Conservation (phyloP, 2,113 vertebrate genomes). For the Ranitomeya variabilis region DNA sequence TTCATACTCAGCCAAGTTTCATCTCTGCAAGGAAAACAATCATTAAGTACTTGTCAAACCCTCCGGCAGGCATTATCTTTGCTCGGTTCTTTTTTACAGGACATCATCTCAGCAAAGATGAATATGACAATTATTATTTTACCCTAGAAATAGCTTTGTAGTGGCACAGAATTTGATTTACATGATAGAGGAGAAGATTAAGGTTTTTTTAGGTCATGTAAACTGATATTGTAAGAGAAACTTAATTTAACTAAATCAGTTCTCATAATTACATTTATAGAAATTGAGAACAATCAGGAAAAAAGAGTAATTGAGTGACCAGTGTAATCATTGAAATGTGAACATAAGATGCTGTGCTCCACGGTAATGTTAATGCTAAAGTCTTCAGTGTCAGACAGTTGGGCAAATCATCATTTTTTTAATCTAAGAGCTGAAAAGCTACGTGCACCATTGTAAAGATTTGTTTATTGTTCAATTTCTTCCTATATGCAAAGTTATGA, state of each 20-base stretch:
- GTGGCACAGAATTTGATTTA: slow-evolving; percentile 24
- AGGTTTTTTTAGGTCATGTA: slow-evolving; percentile 33
- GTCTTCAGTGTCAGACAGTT: background rate
- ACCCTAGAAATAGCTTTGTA: slow-evolving; percentile 27
- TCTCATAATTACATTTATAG: slow-evolving; percentile 6
- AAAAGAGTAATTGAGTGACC: background rate
- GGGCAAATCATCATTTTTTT: background rate
- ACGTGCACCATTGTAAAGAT: too few relatives aligned
- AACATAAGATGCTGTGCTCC: background rate
- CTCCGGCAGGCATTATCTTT: background rate
- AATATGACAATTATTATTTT: slow-evolving; percentile 42
- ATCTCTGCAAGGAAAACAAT: slow-evolving; percentile 31
- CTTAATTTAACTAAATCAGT: slow-evolving; percentile 14
- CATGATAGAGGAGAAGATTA: slow-evolving; percentile 6
- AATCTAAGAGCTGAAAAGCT: background rate
- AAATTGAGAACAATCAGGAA: slow-evolving; percentile 1
- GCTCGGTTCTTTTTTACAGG: background rate
- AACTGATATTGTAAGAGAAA: slow-evolving; percentile 1
- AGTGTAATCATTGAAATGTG: background rate
- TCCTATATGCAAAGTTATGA: too few relatives aligned
- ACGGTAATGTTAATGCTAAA: background rate
- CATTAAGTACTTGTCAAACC: slow-evolving; percentile 18
- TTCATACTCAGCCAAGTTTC: slow-evolving; percentile 18
- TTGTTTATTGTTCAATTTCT: too few relatives aligned
- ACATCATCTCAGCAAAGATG: slow-evolving; percentile 27